A percentile compares a stretch with the other conserved stretches of the same genome.
phyloP scores from a whole-genome alignment of 2,113 vertebrate species.

The Rutilus rutilus region DNA sequence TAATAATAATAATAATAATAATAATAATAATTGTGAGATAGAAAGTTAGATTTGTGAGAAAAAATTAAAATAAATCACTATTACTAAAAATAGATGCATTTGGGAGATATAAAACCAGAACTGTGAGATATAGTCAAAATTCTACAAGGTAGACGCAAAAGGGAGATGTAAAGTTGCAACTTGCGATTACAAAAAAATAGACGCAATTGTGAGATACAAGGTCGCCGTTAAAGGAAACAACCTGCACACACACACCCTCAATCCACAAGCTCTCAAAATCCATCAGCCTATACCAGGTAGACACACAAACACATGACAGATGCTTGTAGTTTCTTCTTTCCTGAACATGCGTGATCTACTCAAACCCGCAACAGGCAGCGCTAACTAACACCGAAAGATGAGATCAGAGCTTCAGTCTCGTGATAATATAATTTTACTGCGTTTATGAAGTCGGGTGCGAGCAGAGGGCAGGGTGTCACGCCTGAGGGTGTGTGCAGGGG shows the following conservation, averaged over 20 bases:
- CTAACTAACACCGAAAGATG: neutral
- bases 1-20: neutral
- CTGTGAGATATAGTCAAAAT: neutral
- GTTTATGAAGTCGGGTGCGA: neutral
- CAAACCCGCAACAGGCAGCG: neutral
- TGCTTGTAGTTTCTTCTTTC: neutral
- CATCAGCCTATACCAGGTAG: too few species aligned
- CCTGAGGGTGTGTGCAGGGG: neutral
- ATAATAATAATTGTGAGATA: neutral
- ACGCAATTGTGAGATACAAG: neutral
- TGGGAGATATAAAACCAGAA: neutral
- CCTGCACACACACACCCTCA: neutral
- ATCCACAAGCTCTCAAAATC: neutral
- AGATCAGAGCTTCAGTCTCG: neutral
- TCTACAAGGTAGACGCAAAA: neutral
- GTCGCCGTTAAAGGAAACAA: neutral
- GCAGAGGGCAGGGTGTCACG: neutral
- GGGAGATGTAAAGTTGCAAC: neutral
- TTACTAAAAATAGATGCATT: neutral
- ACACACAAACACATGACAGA: too few species aligned
- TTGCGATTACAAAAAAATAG: neutral
- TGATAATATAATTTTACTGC: neutral
- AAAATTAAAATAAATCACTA: neutral
- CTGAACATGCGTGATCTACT: neutral
- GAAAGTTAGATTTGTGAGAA: neutral